Conservation (phyloP, 2,113 vertebrate genomes). For the Nesoenas mayeri region DNA sequence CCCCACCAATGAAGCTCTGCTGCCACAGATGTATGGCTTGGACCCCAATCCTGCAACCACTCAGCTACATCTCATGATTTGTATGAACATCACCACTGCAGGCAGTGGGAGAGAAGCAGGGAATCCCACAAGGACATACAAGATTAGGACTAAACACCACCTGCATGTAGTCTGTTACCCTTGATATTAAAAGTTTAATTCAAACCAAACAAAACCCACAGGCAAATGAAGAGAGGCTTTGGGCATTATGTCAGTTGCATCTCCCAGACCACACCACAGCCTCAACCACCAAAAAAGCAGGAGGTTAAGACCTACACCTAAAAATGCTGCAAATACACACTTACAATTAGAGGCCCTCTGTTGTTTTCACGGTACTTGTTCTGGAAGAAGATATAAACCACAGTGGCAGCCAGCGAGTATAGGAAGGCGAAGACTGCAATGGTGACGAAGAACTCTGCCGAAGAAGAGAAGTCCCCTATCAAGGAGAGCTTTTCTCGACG, state of each 20-base stretch:
- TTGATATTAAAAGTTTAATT: not conserved
- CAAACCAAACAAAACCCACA: not conserved
- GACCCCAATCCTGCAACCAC: not conserved
- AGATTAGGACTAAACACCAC: not conserved
- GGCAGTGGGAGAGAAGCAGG: not conserved
- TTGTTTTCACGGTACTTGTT: conserved; percentile 96
- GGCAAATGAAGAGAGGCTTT: not conserved
- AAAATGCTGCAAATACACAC: conserved; percentile 37
- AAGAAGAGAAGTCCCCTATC: conserved; percentile 95
- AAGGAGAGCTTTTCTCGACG: conserved; percentile 86
- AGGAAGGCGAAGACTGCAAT: conserved; percentile 96
- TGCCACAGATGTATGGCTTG: not conserved
- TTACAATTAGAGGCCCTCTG: conserved; percentile 92
- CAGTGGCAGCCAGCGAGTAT: conserved; percentile 91
- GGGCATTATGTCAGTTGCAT: not conserved
- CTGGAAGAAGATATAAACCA: conserved; percentile 96
- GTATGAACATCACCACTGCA: not conserved
- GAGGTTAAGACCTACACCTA: rapidly evolving
- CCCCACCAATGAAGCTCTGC: not conserved
- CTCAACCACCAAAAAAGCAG: not conserved
- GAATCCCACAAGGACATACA: not conserved
- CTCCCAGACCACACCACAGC: not conserved
- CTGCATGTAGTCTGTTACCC: not conserved
- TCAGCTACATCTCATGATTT: not conserved
- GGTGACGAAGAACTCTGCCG: conserved; percentile 96